A percentile compares a stretch with the other conserved stretches of the same genome.
Conservation (phyloP, 2,113 vertebrate species). For the Lepus timidus region DNA sequence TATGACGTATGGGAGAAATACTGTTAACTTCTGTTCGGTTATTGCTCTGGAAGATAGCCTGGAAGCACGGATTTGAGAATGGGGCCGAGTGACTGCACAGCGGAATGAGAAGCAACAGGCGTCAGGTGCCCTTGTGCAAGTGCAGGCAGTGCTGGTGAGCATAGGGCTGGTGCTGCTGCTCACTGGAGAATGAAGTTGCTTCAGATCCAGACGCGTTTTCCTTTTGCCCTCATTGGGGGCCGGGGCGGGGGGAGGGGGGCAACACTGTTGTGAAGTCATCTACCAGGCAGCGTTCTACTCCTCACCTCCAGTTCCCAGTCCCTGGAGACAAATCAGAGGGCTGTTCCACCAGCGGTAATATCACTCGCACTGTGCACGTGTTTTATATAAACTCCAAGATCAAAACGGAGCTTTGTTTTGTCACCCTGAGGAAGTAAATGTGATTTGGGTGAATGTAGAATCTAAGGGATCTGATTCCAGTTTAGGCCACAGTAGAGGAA, state of each 20-base stretch:
- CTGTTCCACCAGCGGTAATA: not conserved
- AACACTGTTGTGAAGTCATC: not conserved
- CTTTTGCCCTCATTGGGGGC: not conserved
- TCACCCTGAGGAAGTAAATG: not conserved
- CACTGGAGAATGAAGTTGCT: not conserved
- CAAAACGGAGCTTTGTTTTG: not conserved
- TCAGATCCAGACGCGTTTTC: not conserved
- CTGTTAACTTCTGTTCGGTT: constrained; percentile 18
- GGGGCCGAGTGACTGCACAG: not conserved
- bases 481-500: constrained; percentile 37
- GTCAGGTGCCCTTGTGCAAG: not conserved
- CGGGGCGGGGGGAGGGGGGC: not conserved
- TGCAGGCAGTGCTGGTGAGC: not conserved
- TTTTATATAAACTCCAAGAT: not conserved
- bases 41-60: not conserved
- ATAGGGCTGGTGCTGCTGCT: not conserved
- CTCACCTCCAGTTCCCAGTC: not conserved
- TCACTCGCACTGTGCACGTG: not conserved
- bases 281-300: not conserved
- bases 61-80: not conserved
- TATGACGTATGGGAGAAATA: not conserved
- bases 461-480: not conserved
- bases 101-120: not conserved
- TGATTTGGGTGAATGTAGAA: not conserved
- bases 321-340: not conserved